Evolutionary conservation across 2,888 invertebrate species (phyloP).

Genomic region (Anodontia alba): DNA sequence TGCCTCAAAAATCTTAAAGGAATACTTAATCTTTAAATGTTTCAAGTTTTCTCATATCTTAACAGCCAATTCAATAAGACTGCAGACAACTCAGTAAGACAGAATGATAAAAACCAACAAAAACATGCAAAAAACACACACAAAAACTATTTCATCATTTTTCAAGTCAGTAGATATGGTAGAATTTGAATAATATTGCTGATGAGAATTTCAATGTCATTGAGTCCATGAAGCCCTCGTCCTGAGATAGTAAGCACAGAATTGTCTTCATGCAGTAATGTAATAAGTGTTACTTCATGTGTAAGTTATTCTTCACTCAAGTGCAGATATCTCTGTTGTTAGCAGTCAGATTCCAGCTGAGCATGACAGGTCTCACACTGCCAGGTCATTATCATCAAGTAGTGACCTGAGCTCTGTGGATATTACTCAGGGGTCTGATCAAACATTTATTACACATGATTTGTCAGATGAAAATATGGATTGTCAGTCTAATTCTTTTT

Average conservation of each 20-base stretch:
- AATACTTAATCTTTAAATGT: neutral
- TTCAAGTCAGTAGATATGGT: neutral
- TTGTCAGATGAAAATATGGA: neutral
- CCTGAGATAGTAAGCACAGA: neutral
- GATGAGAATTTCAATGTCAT: neutral
- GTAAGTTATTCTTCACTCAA: neutral
- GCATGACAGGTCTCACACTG: slow-evolving; percentile 3
- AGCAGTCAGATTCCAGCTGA: neutral
- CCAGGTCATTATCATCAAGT: neutral
- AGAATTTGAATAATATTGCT: neutral
- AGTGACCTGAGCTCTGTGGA: neutral
- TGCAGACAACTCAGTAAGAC: neutral
- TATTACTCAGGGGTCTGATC: neutral
- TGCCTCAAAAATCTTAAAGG: neutral
- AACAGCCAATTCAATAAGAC: neutral
- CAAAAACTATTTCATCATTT: neutral
- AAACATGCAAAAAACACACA: neutral
- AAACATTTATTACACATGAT: neutral
- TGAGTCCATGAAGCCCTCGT: slow-evolving; percentile 10
- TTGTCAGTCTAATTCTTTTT: neutral
- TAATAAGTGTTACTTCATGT: neutral
- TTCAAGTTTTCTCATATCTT: neutral
- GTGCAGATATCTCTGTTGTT: neutral
- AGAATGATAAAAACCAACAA: neutral
- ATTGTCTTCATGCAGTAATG: neutral